A percentile compares a stretch with the other conserved stretches of the same genome.
Conservation (phyloP, 2,888 invertebrate species). For the Hydraecia micacea region DNA sequence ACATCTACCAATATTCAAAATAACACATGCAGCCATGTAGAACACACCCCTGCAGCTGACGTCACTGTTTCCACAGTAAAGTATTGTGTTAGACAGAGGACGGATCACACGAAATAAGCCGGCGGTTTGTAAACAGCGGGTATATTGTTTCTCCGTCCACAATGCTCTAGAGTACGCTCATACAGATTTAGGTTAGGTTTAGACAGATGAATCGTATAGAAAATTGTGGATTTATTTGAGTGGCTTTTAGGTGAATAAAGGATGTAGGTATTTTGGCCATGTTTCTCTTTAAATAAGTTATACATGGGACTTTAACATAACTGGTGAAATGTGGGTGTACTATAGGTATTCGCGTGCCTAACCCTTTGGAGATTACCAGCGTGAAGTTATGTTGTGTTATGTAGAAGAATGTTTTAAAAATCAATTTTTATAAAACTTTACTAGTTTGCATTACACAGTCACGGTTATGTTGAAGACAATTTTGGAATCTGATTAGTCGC, state of each 20-base stretch:
- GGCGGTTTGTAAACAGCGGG: slow-evolving; percentile 74
- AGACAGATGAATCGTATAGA: slow-evolving; percentile 25
- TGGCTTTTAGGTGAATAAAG: background rate
- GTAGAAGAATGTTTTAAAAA: background rate
- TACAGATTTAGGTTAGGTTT: slow-evolving; percentile 53
- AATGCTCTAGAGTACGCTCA: slow-evolving; percentile 51
- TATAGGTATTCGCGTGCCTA: background rate
- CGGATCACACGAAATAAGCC: slow-evolving; percentile 73
- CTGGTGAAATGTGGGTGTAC: background rate
- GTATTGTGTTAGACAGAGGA: slow-evolving; percentile 70
- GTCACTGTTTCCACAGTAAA: slow-evolving; percentile 64
- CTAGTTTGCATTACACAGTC: background rate
- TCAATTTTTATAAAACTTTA: background rate
- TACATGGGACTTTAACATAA: background rate
- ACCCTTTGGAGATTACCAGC: background rate
- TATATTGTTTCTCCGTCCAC: slow-evolving; percentile 77
- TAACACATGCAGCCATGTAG: slow-evolving; percentile 31
- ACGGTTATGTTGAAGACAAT: background rate
- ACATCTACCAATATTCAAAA: slow-evolving; percentile 11
- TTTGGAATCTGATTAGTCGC: too few species aligned
- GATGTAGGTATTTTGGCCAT: too few species aligned
- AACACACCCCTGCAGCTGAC: slow-evolving; percentile 49
- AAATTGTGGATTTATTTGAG: slow-evolving; percentile 9
- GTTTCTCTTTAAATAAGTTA: background rate
- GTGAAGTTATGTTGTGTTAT: background rate